Percentiles rank a stretch among this genome's conserved stretches.
These are phyloP conservation scores for Lottia scabra DNA, from an alignment of 2,888 invertebrate genomes.

Conservation along the genomic window DNA sequence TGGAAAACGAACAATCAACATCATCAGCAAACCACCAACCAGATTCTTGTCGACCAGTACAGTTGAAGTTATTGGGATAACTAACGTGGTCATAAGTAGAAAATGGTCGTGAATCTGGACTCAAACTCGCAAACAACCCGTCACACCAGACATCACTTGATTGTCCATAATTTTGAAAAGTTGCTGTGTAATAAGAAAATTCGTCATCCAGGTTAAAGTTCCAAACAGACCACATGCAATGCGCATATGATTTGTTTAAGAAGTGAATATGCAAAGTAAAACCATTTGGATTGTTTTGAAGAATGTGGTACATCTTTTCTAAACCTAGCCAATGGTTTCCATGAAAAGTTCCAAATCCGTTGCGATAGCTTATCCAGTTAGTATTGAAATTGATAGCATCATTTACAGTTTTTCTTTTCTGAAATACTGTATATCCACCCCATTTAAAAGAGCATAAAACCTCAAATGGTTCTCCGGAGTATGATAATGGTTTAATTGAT, in stretches of 20 bases:
- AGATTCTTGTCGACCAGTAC: not conserved
- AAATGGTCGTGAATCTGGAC: not conserved
- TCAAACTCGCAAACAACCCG: not conserved
- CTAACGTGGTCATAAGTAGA: not conserved
- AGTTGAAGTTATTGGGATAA: not conserved
- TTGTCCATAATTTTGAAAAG: not conserved
- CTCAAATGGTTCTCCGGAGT: constrained; percentile 2
- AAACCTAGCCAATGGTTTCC: not conserved
- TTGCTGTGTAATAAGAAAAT: not conserved
- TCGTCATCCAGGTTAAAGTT: not conserved
- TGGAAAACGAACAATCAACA: not conserved
- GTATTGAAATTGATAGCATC: not conserved
- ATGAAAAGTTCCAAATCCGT: not conserved
- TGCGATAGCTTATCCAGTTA: not conserved
- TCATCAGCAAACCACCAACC: not conserved
- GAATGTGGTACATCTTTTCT: not conserved
- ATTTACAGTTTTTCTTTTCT: not conserved
- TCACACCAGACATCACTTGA: not conserved
- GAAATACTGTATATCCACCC: not conserved
- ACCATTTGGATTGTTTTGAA: not conserved
- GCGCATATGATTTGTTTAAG: not conserved
- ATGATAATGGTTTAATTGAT: not conserved
- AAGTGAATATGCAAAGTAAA: not conserved
- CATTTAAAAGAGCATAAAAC: not conserved
- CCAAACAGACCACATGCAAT: not conserved